Percentiles rank a stretch among this genome's conserved stretches.
phyloP scores from a whole-genome alignment of 2,888 invertebrate genomes.

The Pilophorus perplexus region DNA sequence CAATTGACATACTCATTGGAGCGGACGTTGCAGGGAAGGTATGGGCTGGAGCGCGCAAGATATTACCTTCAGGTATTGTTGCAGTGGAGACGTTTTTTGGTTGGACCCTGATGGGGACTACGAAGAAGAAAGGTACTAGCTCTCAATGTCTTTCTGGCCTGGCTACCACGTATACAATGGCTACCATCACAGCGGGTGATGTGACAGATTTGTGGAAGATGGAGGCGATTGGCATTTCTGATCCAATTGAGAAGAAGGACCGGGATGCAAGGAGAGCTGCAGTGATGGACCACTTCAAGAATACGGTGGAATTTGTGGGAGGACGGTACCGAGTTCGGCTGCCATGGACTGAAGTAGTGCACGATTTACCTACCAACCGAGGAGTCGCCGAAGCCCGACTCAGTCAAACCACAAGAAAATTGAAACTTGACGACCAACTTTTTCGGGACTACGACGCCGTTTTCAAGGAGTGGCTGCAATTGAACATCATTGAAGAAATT shows the following conservation, averaged over 20 bases:
- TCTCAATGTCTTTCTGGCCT: neutral
- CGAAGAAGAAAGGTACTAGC: neutral
- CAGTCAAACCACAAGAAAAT: too few species aligned
- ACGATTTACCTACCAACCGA: too few species aligned
- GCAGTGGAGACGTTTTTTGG: slow-evolving; percentile 29
- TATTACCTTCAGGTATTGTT: slow-evolving; percentile 6
- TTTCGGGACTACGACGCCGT: too few species aligned
- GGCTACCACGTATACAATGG: slow-evolving; percentile 1
- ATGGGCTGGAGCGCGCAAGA: slow-evolving; percentile 1
- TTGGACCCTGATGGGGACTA: slow-evolving; percentile 23
- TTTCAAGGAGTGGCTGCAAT: too few species aligned
- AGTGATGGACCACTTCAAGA: too few species aligned
- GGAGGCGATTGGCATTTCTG: slow-evolving; percentile 6
- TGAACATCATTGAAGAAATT: too few species aligned
- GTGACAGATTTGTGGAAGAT: slow-evolving; percentile 7
- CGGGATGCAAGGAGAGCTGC: too few species aligned
- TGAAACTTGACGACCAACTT: too few species aligned
- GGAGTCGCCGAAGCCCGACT: too few species aligned
- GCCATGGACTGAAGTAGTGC: too few species aligned
- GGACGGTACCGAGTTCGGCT: too few species aligned
- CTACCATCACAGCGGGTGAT: slow-evolving; percentile 3
- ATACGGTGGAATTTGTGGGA: too few species aligned
- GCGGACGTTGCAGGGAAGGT: slow-evolving; percentile 27
- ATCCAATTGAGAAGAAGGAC: slow-evolving; percentile 6
- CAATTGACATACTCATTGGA: slow-evolving; percentile 29